Evolutionary conservation across 2,888 invertebrate species (phyloP), one percentile per base, ranked within the genome.

Genomic region (Gandaritis pyraliata): DNA sequence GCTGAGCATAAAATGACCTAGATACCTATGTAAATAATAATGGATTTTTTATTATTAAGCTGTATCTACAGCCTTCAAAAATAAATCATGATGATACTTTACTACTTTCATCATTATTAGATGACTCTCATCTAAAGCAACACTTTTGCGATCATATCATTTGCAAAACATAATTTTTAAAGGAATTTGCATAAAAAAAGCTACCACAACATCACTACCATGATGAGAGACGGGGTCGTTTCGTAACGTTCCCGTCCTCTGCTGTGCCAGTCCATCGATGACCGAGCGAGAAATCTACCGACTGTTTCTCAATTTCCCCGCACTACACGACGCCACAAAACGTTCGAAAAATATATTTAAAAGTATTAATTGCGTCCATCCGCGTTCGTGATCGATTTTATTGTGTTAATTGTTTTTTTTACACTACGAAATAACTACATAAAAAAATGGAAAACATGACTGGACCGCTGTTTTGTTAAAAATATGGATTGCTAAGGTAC

Each of bases 221-320:
- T 11, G 38, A 70, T 65, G 68, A 69, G 72, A 77, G 76, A 72
- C 68, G 64, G 71, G 69, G 70, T 70, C 69, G 73, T 87, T 82
- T 85, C 83, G 87, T 82, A 87, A 87, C 70, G 71, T 67, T 69
- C 67, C 68, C 75, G 76, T 68, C 68, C 75, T 39, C 68, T n/a
- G 41, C 68, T n/a, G 41, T 67, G 78, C 75, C 87, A 88, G 86
- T 88, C 82, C 80, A 77, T 78, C 74, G 76, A 77, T 78, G 80
- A 63, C 75, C 74, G 77, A 69, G 78, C 74, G 89, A 81, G 90
- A 88, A 88, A 88, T 86, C 89, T 81, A 78, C 78, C 80, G 85
- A 67, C 70, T 70, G 70, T 63, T 75, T 74, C 90, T 88, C 89
- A 46, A 38, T 89, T 48, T 48, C 89, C 87, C 88, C 80, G 71